Percentiles rank a stretch among this genome's conserved stretches.
phyloP scores from a whole-genome alignment of 2,113 vertebrate genomes.

The Tiliqua scincoides region DNA sequence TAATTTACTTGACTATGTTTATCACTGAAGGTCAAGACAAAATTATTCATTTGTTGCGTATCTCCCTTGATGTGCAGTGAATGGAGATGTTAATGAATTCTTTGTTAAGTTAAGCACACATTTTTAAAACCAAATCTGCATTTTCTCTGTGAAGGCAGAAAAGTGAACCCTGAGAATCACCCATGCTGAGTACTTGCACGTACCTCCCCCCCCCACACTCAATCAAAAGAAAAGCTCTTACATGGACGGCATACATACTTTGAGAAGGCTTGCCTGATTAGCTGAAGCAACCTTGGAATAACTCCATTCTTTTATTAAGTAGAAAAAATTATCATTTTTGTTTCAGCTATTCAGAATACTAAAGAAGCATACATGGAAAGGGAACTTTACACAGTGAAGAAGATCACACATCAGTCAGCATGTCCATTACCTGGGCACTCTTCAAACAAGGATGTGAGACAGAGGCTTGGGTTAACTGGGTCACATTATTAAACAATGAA shows the following conservation, averaged over 20 bases:
- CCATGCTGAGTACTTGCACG: not conserved
- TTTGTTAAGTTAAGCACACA: slow-evolving; percentile 39
- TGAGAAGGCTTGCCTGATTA: slow-evolving; percentile 9
- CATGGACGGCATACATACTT: not conserved
- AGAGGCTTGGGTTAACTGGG: too few species aligned
- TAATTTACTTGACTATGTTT: slow-evolving; percentile 42
- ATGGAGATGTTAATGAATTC: slow-evolving; percentile 31
- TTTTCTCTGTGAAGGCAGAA: slow-evolving; percentile 19
- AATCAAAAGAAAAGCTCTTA: not conserved
- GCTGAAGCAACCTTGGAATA: slow-evolving; percentile 12
- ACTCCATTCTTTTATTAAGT: slow-evolving; percentile 8
- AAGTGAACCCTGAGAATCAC: not conserved
- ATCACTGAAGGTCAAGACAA: slow-evolving; percentile 38
- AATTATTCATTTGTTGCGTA: slow-evolving; percentile 40
- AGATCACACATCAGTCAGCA: not conserved
- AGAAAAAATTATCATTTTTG: slow-evolving; percentile 31
- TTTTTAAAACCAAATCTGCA: slow-evolving; percentile 13
- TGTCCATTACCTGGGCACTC: too few species aligned
- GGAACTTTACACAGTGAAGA: not conserved
- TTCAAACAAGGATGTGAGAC: too few species aligned
- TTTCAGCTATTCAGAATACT: not conserved
- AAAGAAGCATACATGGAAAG: too few species aligned
- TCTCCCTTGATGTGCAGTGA: slow-evolving; percentile 18
- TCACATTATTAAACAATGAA: too few species aligned
- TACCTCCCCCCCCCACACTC: not conserved